Percentiles rank a stretch among this genome's conserved stretches.
phyloP scores from a whole-genome alignment of 2,888 invertebrate species.

The Conomelus anceps region DNA sequence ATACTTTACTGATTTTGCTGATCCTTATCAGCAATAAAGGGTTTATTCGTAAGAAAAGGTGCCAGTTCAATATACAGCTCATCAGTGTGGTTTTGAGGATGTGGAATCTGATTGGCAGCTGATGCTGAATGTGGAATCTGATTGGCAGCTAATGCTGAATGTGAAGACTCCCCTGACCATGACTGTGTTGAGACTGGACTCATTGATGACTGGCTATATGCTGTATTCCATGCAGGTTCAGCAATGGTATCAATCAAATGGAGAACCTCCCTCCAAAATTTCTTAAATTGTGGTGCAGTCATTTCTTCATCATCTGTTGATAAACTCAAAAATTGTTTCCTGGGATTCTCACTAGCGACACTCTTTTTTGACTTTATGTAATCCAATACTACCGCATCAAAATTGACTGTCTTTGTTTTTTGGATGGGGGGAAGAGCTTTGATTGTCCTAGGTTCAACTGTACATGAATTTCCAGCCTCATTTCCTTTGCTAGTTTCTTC shows the following conservation, averaged over 20 bases:
- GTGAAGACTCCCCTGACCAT: background rate
- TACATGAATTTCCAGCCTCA: too few species aligned
- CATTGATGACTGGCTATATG: too few species aligned
- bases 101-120: too few species aligned
- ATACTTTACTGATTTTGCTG: too few species aligned
- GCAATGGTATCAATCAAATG: background rate
- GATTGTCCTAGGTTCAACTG: background rate
- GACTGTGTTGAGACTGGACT: background rate
- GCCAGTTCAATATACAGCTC: too few species aligned
- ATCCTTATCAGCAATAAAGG: too few species aligned
- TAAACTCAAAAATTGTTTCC: background rate
- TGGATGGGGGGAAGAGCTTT: background rate
- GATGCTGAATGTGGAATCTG: background rate
- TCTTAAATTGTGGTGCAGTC: background rate
- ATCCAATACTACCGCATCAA: background rate
- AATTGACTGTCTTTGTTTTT: background rate
- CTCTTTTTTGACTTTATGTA: background rate
- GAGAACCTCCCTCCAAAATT: background rate
- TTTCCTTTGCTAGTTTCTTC: background rate
- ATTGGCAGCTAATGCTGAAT: background rate
- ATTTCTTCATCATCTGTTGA: background rate
- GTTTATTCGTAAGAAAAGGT: too few species aligned
- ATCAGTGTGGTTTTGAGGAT: too few species aligned
- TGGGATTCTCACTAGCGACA: background rate
- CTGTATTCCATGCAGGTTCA: background rate